Evolutionary conservation across 23 tunicate genomes (phyloP), one percentile per base, ranked within the genome.

Genomic region (Ciona savignyi): DNA sequence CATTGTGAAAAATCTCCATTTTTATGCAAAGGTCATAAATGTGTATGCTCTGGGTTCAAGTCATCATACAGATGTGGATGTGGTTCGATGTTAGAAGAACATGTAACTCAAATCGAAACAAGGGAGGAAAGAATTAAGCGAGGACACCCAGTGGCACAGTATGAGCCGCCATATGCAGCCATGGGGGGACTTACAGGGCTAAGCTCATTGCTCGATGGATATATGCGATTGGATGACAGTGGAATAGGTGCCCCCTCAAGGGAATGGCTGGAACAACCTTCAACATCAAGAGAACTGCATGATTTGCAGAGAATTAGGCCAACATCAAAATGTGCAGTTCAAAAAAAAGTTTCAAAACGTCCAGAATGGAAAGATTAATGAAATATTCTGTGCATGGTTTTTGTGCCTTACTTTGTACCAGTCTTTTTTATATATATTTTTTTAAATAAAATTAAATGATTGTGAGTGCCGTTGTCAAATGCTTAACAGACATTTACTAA

Each of bases 121-220:
- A 79, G 82, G 63, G 95, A 86, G 29, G 90, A 87, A 75, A 63
- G 99, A 64, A 11, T 79, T 15, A 35, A 78, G 48, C 72, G 95
- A 34, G 99, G 99, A 25, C 94, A 94, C 65, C 99, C 99, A 27
- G 97, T 91, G 56, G 84, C 97, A 2, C 70, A 60, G 1, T 71
- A 72, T 6, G 97, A 91, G 66, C 83, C 97, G 3, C 86, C 86
- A 0, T 91, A 84, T 74, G 83, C 84, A 27, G 97, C 97, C 2
- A 87, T 94, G 95, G 99, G 99, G 28, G 90, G 99, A 22, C 32
- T 94, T 15, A 94, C 99, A 0, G 99, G 99, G 6, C 61, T 94
- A 30, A 86, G 95, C 51, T 86, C 95, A 19, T 35, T 94, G 20
- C 78, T 94, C 20, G 99, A 94, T 62, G 99, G 99, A 60, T 86